These are phyloP conservation scores for Trididemnum clinides DNA, from an alignment of 23 tunicate genomes.

Conservation along the genomic window DNA sequence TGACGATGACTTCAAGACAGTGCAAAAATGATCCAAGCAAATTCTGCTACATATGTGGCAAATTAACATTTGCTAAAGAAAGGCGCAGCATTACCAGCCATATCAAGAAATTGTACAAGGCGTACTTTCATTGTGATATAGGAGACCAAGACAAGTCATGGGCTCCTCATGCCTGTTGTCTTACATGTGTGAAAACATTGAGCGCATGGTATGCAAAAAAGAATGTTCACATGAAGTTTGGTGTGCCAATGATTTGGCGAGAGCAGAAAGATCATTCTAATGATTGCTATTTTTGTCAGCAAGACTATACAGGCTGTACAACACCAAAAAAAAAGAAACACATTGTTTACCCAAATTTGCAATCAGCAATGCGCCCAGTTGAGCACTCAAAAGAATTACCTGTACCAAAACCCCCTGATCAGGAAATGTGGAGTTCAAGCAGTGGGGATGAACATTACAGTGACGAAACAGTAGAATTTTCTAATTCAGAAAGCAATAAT, in stretches of 20 bases:
- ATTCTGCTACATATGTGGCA: slow-evolving; percentile 1
- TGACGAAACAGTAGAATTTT: neutral
- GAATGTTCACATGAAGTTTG: slow-evolving; percentile 12
- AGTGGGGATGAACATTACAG: neutral
- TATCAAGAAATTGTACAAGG: slow-evolving; percentile 15
- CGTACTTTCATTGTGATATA: slow-evolving; percentile 16
- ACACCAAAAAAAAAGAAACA: slow-evolving; percentile 1
- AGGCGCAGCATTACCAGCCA: slow-evolving; percentile 7
- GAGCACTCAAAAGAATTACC: slow-evolving; percentile 8
- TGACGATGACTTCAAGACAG: slow-evolving; percentile 10
- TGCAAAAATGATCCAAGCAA: slow-evolving; percentile 17
- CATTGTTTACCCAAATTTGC: slow-evolving; percentile 12
- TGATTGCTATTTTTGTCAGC: slow-evolving; percentile 17
- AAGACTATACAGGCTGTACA: neutral
- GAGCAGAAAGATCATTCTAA: slow-evolving; percentile 17
- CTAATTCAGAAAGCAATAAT: slow-evolving; percentile 1
- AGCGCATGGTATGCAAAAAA: slow-evolving; percentile 9
- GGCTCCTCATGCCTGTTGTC: slow-evolving; percentile 15
- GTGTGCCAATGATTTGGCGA: slow-evolving; percentile 16
- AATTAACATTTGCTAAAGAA: slow-evolving; percentile 18
- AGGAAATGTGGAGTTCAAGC: slow-evolving; percentile 18
- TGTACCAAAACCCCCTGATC: slow-evolving; percentile 5
- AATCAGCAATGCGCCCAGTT: slow-evolving; percentile 15
- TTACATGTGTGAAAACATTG: slow-evolving; percentile 16
- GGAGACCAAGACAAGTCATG: slow-evolving; percentile 9